phyloP scores from a whole-genome alignment of 1,140 invertebrate species.

The Arion vulgaris region DNA sequence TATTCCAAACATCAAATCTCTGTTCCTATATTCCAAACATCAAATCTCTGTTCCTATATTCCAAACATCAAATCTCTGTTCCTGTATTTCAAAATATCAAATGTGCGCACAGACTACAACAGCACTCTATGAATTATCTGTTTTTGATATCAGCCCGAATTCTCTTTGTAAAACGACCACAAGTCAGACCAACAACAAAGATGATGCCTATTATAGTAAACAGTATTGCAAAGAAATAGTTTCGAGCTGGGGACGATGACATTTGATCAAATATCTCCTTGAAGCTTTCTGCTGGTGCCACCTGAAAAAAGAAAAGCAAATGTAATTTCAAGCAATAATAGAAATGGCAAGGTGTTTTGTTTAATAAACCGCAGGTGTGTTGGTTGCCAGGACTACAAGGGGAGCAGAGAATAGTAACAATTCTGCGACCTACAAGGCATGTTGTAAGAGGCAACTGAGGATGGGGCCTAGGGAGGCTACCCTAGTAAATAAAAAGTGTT shows the following conservation, averaged over 20 bases:
- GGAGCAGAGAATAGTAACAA: too few relatives aligned
- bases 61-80: too few relatives aligned
- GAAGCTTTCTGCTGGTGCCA: conserved; percentile 79
- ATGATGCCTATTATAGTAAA: conserved; percentile 82
- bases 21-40: too few relatives aligned
- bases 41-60: too few relatives aligned
- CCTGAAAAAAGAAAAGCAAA: conserved; percentile 66
- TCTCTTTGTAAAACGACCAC: conserved; percentile 83
- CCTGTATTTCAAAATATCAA: neutral
- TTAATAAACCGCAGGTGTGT: too few relatives aligned
- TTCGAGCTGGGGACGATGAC: conserved; percentile 81
- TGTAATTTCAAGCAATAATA: neutral
- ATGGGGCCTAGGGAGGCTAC: too few relatives aligned
- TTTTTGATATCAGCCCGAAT: conserved; percentile 69
- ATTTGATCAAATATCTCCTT: conserved; percentile 82
- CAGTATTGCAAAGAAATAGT: conserved; percentile 79
- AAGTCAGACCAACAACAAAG: conserved; percentile 86
- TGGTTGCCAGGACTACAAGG: too few relatives aligned
- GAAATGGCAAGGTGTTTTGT: too few relatives aligned
- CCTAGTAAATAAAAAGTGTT: too few relatives aligned
- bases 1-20: too few relatives aligned
- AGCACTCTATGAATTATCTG: conserved; percentile 39
- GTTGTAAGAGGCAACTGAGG: too few relatives aligned
- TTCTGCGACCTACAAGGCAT: too few relatives aligned
- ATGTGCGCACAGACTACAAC: neutral